Evolutionary conservation across 2,797 vertebrate species (phyloP).

Genomic region (Glossophaga mutica): DNA sequence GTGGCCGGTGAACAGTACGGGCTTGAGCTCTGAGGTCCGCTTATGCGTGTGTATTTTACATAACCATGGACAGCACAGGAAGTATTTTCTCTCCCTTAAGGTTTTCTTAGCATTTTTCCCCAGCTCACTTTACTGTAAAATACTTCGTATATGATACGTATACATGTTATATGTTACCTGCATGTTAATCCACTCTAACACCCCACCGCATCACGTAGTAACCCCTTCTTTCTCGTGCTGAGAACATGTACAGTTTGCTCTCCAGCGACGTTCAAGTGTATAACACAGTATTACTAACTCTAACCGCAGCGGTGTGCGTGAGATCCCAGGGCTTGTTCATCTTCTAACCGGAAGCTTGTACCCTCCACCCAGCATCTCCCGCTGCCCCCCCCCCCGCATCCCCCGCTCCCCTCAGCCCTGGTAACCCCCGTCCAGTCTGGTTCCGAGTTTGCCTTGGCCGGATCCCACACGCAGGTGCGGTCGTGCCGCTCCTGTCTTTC

Average conservation of each 20-base stretch:
- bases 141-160: too few species aligned
- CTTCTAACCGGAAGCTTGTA: not conserved
- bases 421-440: not conserved
- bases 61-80: too few species aligned
- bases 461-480: too few species aligned
- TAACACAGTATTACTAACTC: not conserved
- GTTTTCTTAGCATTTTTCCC: not conserved
- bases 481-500: not conserved
- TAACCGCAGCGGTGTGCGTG: not conserved
- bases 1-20: too few species aligned
- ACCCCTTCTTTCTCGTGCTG: not conserved
- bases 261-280: not conserved
- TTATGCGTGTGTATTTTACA: too few species aligned
- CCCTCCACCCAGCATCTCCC: too few species aligned
- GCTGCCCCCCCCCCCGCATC: not conserved
- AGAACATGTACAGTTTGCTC: not conserved
- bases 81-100: too few species aligned
- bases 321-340: not conserved
- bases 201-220: too few species aligned
- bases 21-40: too few species aligned
- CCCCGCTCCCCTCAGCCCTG: too few species aligned
- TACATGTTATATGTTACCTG: too few species aligned
- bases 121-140: not conserved
- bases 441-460: not conserved
- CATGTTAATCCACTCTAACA: not conserved